Conservation (phyloP, 2,888 invertebrate species). For the Pedicia rivosa region DNA sequence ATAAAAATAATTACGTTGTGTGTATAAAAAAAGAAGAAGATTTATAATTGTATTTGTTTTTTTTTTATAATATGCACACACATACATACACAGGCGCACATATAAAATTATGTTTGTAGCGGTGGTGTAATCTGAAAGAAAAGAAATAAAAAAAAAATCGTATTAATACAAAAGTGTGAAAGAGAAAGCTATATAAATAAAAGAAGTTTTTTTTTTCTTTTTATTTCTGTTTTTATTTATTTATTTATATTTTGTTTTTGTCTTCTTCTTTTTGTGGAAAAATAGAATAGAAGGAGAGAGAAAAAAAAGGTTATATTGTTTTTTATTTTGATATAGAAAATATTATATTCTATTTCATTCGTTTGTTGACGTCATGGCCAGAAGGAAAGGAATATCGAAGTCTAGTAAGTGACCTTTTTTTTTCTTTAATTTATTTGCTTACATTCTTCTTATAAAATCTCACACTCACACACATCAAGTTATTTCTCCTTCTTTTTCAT, state of each 20-base stretch:
- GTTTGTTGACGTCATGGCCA: slow-evolving; percentile 9
- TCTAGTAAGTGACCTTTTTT: slow-evolving; percentile 10
- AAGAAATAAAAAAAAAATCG: neutral
- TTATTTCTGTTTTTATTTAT: neutral
- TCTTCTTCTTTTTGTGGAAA: neutral
- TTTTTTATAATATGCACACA: too few species aligned
- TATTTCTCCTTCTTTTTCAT: too few species aligned
- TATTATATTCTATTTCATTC: neutral
- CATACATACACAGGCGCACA: too few species aligned
- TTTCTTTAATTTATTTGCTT: neutral
- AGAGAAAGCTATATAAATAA: slow-evolving; percentile 1
- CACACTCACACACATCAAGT: too few species aligned
- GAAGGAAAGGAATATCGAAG: slow-evolving; percentile 12
- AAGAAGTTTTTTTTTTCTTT: neutral
- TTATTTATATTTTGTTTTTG: neutral
- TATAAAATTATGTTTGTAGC: too few species aligned
- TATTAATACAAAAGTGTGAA: neutral
- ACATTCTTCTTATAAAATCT: too few species aligned
- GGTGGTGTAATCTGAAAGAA: too few species aligned
- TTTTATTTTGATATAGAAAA: too few species aligned
- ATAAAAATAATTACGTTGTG: too few species aligned
- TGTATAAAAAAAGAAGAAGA: too few species aligned
- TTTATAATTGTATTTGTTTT: too few species aligned
- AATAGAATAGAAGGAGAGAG: neutral
- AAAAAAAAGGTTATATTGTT: neutral